Conservation (phyloP, 2,888 invertebrate species). For the Amphipyra tragopoginis region DNA sequence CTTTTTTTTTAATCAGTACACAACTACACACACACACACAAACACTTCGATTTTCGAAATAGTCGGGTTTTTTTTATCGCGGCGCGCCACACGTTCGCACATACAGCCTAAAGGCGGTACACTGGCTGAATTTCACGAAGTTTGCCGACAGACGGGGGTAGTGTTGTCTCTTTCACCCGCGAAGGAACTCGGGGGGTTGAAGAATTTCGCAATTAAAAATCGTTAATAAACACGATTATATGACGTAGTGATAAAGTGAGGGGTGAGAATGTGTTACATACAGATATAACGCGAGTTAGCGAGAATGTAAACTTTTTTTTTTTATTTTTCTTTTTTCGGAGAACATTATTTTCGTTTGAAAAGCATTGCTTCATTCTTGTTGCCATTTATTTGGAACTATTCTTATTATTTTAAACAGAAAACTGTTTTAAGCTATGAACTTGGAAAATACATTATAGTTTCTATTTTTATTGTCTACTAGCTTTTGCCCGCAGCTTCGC, state of each 20-base stretch:
- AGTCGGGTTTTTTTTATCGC: conserved; percentile 38
- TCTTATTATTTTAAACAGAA: not conserved
- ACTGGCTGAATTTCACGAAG: conserved; percentile 65
- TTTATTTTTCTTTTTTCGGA: conserved; percentile 13
- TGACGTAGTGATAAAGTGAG: conserved; percentile 50
- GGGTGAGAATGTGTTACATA: conserved; percentile 45
- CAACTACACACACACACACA: conserved; percentile 55
- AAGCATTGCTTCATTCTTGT: conserved; percentile 19
- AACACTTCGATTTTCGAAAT: conserved; percentile 64
- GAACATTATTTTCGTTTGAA: conserved; percentile 16
- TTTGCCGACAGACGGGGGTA: conserved; percentile 55
- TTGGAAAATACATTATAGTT: too few species aligned
- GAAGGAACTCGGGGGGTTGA: conserved; percentile 61
- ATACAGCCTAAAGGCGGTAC: conserved; percentile 57
- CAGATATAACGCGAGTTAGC: conserved; percentile 23
- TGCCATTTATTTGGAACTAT: conserved; percentile 11
- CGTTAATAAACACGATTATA: conserved; percentile 70
- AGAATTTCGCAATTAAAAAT: conserved; percentile 73
- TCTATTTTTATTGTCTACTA: too few species aligned
- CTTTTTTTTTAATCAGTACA: conserved; percentile 54
- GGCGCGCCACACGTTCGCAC: conserved; percentile 55
- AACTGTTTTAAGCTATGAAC: conserved; percentile 4
- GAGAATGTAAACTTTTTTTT: conserved; percentile 5
- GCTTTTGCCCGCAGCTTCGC: too few species aligned
- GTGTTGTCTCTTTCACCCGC: conserved; percentile 53